phyloP scores from a whole-genome alignment of 2,888 invertebrate species.

The Mythimna albipuncta region DNA sequence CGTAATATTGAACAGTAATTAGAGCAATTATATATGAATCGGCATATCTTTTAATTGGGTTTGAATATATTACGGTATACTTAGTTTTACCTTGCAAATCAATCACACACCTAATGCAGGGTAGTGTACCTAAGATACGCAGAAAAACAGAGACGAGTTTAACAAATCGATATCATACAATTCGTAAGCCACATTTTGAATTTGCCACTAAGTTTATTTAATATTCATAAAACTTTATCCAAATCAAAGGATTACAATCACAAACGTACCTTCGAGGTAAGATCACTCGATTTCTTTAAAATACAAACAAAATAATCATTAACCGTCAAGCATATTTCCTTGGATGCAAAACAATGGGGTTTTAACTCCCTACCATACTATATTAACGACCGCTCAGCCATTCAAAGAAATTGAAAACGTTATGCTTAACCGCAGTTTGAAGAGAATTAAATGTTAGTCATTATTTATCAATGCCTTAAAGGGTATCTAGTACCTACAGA shows the following conservation, averaged over 20 bases:
- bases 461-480: not conserved
- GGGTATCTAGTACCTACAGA: too few species aligned
- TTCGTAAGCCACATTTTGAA: not conserved
- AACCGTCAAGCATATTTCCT: not conserved
- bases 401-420: constrained; percentile 18
- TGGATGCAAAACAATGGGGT: constrained; percentile 12
- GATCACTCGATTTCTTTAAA: not conserved
- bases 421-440: constrained; percentile 6
- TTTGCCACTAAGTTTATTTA: too few species aligned
- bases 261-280: not conserved
- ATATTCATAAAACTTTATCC: not conserved
- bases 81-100: not conserved
- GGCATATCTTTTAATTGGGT: constrained; percentile 22
- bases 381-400: constrained; percentile 9
- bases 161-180: not conserved
- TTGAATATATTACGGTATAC: constrained; percentile 3
- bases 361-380: not conserved
- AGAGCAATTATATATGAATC: constrained; percentile 26
- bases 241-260: not conserved
- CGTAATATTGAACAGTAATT: constrained; percentile 24
- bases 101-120: not conserved
- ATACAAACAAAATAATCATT: not conserved
- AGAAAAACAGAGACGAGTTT: not conserved
- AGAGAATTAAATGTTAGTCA: not conserved
- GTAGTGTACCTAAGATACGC: not conserved